Base-by-base conservation (phyloP, 1,140 invertebrate genomes). In the Zaprionus gabonicus region DNA sequence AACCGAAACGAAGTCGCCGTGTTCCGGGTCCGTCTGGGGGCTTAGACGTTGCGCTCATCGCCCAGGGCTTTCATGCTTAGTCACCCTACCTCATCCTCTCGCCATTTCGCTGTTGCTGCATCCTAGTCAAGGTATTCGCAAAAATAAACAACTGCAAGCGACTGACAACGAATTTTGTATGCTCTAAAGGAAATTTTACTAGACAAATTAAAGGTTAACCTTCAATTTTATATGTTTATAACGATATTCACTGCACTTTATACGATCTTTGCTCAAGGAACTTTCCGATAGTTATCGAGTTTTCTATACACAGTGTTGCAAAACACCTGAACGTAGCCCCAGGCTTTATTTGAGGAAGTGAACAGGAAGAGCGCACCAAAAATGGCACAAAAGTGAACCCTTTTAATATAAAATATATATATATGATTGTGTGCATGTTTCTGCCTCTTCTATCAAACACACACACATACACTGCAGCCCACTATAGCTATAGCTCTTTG, bases 101-200 rank as follows among this genome's bases (percentile, higher is more conserved):
- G 27, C 12, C 0, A n/a, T 12, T 17, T 34, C 20, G 12, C 4
- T 12, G n/a, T 6, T 23, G 20, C n/a, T 20, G 44, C 20, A n/a
- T 49, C 66, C 77, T 76, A 53, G 62, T 23, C 46, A 65, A 79
- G 66, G 62, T 70, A 71, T 76, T 71, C 49, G 41, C n/a, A 10
- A 82, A 82, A 81, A 81, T 81, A 81, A 81, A 78, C 74, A 69
- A 69, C 56, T 38, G n/a, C 46, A 23, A 36, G 27, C 56, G 49
- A 20, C 7, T 10, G 10, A 38, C 20, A 25, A 57, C 46, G 38
- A 65, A 65, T 28, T 20, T 4, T 12, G 56, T 28, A 57, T 67
- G 13, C 36, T 51, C 46, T 51, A 51, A 13, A 51, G 17, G 6
- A 46, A 46, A 3, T 34, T 10, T 9, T 34, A 9, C 15, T n/a